Evolutionary conservation across 1,140 invertebrate species (phyloP), one percentile per base, ranked within the genome.

Genomic region (Drosophila rhopaloa): DNA sequence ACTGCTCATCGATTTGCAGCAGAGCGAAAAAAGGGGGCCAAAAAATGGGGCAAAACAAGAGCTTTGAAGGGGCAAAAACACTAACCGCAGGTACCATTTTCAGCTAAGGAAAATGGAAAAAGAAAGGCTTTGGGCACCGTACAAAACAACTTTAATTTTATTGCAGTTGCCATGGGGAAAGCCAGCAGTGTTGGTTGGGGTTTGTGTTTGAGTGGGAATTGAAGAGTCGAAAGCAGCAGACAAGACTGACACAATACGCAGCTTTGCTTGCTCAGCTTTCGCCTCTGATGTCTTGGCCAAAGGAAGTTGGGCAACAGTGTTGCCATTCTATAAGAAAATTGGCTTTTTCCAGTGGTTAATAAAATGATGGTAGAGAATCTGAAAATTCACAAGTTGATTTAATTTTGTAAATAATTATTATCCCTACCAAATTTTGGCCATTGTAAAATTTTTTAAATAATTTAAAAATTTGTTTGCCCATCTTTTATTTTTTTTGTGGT

Each of bases 1-100:
- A 88, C 44, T 83, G 71, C 72, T 59, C 72, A 80, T 88, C 83
- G 83, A 86, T 83, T 88, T 73, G 79, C 75, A 58, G 66, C 9
- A 14, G 16, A 5, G 9, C 38, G 14, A n/a, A 9, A 2, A 9
- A 7, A 27, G 35, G 14, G 27, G 8, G 7, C 5, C 7, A 9
- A 8, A 13, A 13, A 16, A 13, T 11, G 19, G 37, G 4, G 2
- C 9, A 51, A 51, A 35, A n/a, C 1, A 32, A 32, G 8, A 2
- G 5, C 29, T 32, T 7, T 8, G 7, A 16, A 10, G 29, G 41
- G 53, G 13, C 40, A 46, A 40, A 51, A 58, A 55, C 55, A 65
- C 65, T 59, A 76, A 76, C 79, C 71, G 55, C 82, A 85, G 82
- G 82, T 85, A 86, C 65, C 70, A 66, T 57, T 58, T 43, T 40